Conservation (phyloP, 2,888 invertebrate genomes). For the Cheilosia vulpina region DNA sequence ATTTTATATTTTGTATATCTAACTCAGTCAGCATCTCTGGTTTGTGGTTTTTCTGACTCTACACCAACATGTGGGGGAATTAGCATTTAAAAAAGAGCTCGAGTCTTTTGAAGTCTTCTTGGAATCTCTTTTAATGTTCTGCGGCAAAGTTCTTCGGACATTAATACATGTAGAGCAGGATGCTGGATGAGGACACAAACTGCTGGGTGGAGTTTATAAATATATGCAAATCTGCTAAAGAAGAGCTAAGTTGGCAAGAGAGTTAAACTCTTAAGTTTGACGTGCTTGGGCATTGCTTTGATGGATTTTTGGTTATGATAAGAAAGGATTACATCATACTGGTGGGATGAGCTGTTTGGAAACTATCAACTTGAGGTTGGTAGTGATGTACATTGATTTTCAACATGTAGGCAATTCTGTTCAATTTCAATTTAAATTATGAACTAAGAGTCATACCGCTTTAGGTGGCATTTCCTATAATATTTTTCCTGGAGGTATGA, state of each 20-base stretch:
- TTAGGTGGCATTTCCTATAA: no score
- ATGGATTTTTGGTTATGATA: conserved; percentile 1
- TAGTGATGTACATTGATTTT: background rate
- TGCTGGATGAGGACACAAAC: background rate
- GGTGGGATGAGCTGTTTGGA: background rate
- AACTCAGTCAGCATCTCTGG: background rate
- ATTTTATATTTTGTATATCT: conserved; percentile 41
- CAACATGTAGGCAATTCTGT: no score
- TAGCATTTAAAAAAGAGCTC: conserved; percentile 9
- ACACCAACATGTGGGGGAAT: conserved; percentile 1
- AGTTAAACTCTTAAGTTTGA: background rate
- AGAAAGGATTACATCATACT: conserved; percentile 14
- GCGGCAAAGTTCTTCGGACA: no score
- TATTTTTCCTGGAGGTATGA: no score
- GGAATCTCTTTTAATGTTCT: no score
- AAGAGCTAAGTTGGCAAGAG: background rate
- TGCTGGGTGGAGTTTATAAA: background rate
- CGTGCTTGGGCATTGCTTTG: background rate
- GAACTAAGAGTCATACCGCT: no score
- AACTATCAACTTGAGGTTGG: background rate
- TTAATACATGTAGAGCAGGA: background rate
- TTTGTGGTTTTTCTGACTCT: background rate
- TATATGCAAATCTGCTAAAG: background rate
- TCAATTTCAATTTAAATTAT: background rate
- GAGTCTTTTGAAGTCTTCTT: background rate